Evolutionary conservation across 2,888 invertebrate genomes (phyloP).

Genomic region (Troides helena): DNA sequence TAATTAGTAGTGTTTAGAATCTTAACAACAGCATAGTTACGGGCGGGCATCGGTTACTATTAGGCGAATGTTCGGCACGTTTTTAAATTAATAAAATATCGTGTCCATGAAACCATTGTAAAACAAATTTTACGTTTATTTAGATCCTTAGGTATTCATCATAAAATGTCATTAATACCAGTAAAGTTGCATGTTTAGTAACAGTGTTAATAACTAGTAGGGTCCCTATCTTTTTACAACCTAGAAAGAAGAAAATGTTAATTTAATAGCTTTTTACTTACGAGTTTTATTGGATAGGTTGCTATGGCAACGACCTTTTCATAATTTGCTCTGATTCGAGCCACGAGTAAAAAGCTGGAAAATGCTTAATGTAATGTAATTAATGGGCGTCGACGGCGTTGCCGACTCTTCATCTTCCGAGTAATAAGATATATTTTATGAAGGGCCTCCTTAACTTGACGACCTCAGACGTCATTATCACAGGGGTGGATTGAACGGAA

Average conservation of each 20-base stretch:
- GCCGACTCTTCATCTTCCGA: slow-evolving; percentile 53
- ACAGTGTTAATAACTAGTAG: neutral
- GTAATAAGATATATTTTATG: slow-evolving; percentile 57
- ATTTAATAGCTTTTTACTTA: slow-evolving; percentile 3
- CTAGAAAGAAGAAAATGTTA: slow-evolving; percentile 5
- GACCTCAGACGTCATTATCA: slow-evolving; percentile 34
- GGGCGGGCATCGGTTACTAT: too few species aligned
- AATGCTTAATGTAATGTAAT: slow-evolving; percentile 66
- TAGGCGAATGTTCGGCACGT: too few species aligned
- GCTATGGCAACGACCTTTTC: slow-evolving; percentile 23
- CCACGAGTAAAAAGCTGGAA: slow-evolving; percentile 40
- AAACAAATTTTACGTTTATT: neutral
- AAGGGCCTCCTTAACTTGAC: slow-evolving; percentile 15
- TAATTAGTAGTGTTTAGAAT: too few species aligned
- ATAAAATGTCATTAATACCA: neutral
- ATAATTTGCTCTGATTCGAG: slow-evolving; percentile 9
- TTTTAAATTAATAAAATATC: too few species aligned
- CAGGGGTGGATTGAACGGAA: slow-evolving; percentile 31
- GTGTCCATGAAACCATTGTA: too few species aligned
- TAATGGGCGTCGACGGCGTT: slow-evolving; percentile 57
- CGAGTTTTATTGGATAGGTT: slow-evolving; percentile 9
- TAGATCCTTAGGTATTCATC: neutral
- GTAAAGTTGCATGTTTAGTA: too few species aligned
- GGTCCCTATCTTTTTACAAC: neutral
- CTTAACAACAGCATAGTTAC: too few species aligned